Base-by-base conservation (phyloP, 1,140 invertebrate genomes). In the Danaus melanippus region DNA sequence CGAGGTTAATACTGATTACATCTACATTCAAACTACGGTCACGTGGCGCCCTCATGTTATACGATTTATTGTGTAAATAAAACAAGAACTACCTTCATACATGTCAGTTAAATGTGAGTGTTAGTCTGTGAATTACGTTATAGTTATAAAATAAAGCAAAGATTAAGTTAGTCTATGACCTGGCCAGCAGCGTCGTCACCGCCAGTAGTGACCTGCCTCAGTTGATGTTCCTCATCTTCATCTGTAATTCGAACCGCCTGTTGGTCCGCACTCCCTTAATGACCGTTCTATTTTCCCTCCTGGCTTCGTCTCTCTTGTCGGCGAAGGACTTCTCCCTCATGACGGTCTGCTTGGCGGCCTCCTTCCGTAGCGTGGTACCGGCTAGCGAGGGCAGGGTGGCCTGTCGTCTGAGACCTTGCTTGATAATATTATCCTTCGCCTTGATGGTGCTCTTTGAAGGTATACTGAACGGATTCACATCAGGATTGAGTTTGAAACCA, bases 171-270 rank as follows among this genome's bases (percentile, higher is more conserved):
- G 21, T 32, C 21, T 32, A 7, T 32, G 21, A 32, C 5, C 17
- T 32, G 21, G 2, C 21, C 21, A 32, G 21, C 21, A 32, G 21
- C 21, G 21, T 32, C 21, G 2, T 32, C 21, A 4, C 21, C 21
- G 21, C 6, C 21, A 32, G 21, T 7, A 32, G 21, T 7, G 21
- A 32, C 21, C 6, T 32, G 21, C 21, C 2, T 32, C 21, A 32
- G 11, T 71, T 64, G 41, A 85, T 54, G 62, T 82, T 83, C 48
- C 86, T 74, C 50, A 85, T 67, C 55, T 81, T 71, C 91, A 92
- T 92, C 66, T 91, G 88, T 32, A 92, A 63, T 53, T 92, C 90
- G 60, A 92, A 92, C n/a, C 91, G 82, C 32, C 91, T 84, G 80
- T 92, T 92, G 0, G 88, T 89, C 10, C 91, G 79, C 0, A 92